Conservation (phyloP, 2,113 vertebrate genomes). For the Tinamus guttatus region DNA sequence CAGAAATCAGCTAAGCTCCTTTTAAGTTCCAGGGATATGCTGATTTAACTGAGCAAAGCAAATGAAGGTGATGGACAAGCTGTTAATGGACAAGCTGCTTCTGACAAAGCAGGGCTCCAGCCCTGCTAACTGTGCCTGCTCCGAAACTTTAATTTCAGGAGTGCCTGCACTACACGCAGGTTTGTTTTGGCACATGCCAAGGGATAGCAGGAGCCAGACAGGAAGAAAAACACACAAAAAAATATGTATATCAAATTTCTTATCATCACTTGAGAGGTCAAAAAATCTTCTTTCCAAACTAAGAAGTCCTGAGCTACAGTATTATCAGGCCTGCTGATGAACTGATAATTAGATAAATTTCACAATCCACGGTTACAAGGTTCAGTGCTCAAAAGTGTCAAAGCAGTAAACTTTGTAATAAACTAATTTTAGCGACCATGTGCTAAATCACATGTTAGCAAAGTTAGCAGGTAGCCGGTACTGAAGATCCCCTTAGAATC, state of each 20-base stretch:
- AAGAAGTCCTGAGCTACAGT: not conserved
- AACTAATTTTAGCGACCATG: not conserved
- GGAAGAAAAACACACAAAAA: not conserved
- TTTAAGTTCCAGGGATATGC: not conserved
- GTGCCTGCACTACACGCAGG: not conserved
- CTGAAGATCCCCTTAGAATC: rapidly evolving
- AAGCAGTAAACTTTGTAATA: not conserved
- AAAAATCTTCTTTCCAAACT: not conserved
- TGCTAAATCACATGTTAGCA: not conserved
- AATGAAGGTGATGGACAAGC: not conserved
- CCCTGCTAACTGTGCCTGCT: not conserved
- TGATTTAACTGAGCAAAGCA: not conserved
- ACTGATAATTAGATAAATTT: not conserved
- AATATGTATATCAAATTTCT: not conserved
- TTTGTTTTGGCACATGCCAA: not conserved
- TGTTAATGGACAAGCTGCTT: not conserved
- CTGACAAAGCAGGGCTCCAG: not conserved
- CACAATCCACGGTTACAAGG: not conserved
- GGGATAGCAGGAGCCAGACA: not conserved
- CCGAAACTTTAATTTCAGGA: not conserved
- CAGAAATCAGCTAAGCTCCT: not conserved
- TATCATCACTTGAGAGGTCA: not conserved
- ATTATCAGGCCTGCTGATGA: not conserved
- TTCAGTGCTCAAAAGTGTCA: not conserved
- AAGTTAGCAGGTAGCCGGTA: not conserved